phyloP scores from a whole-genome alignment of 2,797 vertebrate species.

The Aphelocoma californica region DNA sequence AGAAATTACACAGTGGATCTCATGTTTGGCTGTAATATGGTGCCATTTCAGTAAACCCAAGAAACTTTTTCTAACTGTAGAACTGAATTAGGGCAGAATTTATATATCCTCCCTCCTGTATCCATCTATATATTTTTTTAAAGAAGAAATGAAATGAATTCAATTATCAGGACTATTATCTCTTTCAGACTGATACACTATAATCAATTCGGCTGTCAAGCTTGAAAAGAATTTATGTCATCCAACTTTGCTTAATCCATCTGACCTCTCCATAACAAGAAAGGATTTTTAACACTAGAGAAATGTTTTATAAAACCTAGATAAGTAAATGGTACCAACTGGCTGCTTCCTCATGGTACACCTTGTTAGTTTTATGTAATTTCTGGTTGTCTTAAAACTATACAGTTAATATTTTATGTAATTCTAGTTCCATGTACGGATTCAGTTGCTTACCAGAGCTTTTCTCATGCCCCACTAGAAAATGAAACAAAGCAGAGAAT shows the following conservation, averaged over 20 bases:
- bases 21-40: not conserved
- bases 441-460: conserved; percentile 8
- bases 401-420: not conserved
- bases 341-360: not conserved
- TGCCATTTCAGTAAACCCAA: not conserved
- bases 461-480: conserved; percentile 6
- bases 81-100: not conserved
- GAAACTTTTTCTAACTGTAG: not conserved
- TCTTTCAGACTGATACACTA: not conserved
- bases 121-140: not conserved
- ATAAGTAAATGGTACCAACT: not conserved
- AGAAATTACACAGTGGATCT: not conserved
- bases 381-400: conserved; percentile 24
- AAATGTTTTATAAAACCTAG: conserved; percentile 16
- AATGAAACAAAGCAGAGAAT: not conserved
- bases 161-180: not conserved
- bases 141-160: not conserved
- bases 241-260: conserved; percentile 2
- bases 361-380: conserved; percentile 32
- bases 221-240: not conserved
- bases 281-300: not conserved
- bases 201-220: conserved; percentile 1
- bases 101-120: not conserved
- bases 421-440: conserved; percentile 36
- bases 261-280: not conserved